Evolutionary conservation across 2,888 invertebrate species (phyloP).

Genomic region (Zootermopsis nevadensis): DNA sequence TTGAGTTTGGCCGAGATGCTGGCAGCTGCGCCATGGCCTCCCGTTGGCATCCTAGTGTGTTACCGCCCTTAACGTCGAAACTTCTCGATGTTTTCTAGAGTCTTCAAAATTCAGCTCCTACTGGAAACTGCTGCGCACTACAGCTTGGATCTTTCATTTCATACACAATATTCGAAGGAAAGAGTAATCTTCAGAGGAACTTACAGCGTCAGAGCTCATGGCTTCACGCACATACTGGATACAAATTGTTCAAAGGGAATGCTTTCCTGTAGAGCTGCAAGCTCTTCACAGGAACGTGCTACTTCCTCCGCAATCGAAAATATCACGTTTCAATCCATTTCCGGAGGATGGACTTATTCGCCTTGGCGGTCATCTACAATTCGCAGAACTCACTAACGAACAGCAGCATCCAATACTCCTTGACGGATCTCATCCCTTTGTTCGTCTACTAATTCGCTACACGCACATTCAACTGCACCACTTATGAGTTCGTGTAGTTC

Average conservation of each 20-base stretch:
- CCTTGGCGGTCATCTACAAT: background rate
- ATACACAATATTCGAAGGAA: too few relatives aligned
- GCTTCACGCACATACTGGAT: background rate
- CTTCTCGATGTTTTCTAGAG: background rate
- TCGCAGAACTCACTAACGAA: background rate
- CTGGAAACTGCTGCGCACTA: conserved; percentile 23
- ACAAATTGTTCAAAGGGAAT: background rate
- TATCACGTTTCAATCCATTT: conserved; percentile 2
- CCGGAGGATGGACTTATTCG: background rate
- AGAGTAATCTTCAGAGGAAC: background rate
- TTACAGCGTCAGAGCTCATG: background rate
- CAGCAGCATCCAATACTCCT: conserved; percentile 1
- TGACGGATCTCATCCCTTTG: conserved; percentile 15
- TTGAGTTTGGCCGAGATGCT: too few relatives aligned
- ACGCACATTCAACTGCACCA: background rate
- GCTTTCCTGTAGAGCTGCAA: background rate
- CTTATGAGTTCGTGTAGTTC: background rate
- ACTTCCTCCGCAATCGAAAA: background rate
- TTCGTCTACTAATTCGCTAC: background rate
- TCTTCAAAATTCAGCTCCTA: background rate
- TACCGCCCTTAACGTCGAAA: too few relatives aligned
- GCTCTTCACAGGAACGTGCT: background rate
- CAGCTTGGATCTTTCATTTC: conserved; percentile 12
- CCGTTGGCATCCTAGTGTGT: too few relatives aligned
- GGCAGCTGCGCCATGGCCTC: too few relatives aligned